Conservation (phyloP, 2,888 invertebrate genomes). For the Geotrupes spiniger region DNA sequence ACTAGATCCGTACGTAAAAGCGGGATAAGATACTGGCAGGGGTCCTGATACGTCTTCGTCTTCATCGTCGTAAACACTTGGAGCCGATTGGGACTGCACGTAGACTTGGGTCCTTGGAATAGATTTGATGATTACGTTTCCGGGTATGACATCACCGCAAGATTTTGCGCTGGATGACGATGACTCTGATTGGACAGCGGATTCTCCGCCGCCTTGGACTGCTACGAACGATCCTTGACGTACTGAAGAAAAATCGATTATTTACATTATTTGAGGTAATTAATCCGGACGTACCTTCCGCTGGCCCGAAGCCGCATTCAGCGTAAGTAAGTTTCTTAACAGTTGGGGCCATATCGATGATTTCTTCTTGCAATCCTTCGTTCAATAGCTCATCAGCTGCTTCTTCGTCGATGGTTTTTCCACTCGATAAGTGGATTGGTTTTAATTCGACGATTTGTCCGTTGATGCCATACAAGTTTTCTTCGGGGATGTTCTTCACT, state of each 20-base stretch:
- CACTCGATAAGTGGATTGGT: constrained; percentile 19
- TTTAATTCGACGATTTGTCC: constrained; percentile 55
- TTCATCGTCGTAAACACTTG: not conserved
- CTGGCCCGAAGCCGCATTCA: constrained; percentile 51
- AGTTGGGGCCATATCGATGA: constrained; percentile 14
- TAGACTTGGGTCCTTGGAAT: constrained; percentile 22
- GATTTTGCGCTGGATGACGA: not conserved
- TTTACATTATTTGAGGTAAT: not conserved
- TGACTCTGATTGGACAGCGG: constrained; percentile 13
- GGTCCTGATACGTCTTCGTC: constrained; percentile 12
- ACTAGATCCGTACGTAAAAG: constrained; percentile 8
- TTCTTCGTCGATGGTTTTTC: constrained; percentile 36
- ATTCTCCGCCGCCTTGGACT: constrained; percentile 22
- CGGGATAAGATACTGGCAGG: constrained; percentile 2
- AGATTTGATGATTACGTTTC: constrained; percentile 34
- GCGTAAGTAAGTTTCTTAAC: constrained; percentile 40
- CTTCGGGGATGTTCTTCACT: constrained; percentile 48
- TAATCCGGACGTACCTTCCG: constrained; percentile 37
- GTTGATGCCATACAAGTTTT: constrained; percentile 53
- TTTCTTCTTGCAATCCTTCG: constrained; percentile 25
- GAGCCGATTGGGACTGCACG: constrained; percentile 2
- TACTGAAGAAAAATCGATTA: too few relatives aligned
- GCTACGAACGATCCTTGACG: constrained; percentile 24
- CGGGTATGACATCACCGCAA: constrained; percentile 34
- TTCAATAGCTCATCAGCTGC: constrained; percentile 38